Conservation (phyloP, 2,888 invertebrate genomes). For the Ceriagrion tenellum region DNA sequence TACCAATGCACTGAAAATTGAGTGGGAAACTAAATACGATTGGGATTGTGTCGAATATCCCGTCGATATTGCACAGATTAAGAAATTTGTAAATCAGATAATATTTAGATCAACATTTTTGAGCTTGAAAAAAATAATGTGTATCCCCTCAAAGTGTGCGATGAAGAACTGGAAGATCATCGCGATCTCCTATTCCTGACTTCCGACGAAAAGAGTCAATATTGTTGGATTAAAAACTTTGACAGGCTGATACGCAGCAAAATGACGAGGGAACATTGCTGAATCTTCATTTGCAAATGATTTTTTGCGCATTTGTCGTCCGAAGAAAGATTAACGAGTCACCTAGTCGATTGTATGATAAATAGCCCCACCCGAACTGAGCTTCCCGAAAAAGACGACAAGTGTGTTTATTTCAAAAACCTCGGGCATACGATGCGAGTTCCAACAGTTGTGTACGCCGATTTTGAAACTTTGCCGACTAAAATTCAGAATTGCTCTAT, state of each 20-base stretch:
- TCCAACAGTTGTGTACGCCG: neutral
- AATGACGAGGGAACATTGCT: slow-evolving; percentile 63
- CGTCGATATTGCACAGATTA: neutral
- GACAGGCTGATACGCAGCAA: no score
- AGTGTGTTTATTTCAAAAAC: neutral
- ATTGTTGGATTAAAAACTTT: no score
- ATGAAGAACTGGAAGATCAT: no score
- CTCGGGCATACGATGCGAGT: neutral
- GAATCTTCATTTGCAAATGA: slow-evolving; percentile 70
- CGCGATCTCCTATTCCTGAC: no score
- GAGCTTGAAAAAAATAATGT: neutral
- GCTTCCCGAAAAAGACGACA: neutral
- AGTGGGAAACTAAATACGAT: neutral
- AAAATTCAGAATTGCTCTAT: no score
- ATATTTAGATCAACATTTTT: neutral
- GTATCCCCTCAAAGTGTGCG: no score
- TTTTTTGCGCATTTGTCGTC: slow-evolving; percentile 5
- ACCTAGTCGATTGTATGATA: neutral
- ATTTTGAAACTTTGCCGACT: neutral
- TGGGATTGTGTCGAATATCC: neutral
- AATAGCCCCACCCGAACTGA: neutral
- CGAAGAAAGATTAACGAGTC: neutral
- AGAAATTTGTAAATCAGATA: neutral
- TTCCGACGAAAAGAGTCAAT: no score
- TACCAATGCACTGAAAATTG: neutral